Conservation (phyloP, 1,140 invertebrate genomes). For the Chymomyza costata region DNA sequence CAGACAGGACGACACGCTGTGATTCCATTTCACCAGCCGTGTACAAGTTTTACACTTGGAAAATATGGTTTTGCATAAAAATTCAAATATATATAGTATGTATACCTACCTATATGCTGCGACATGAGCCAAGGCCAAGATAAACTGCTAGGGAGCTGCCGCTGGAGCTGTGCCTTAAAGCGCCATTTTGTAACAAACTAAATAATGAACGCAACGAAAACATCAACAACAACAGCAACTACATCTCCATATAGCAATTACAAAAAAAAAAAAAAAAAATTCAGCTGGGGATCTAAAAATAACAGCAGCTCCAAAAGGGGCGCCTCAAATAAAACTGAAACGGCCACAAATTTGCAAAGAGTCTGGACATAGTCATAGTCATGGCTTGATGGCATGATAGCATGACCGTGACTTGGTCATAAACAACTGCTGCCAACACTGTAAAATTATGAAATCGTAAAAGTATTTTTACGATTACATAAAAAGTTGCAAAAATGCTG, state of each 20-base stretch:
- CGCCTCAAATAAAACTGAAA: slow-evolving; percentile 26
- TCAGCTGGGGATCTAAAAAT: slow-evolving; percentile 18
- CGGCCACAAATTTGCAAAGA: slow-evolving; percentile 38
- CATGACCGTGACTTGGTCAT: slow-evolving; percentile 28
- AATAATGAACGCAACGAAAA: slow-evolving; percentile 10
- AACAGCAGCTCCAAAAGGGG: no score
- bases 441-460: slow-evolving; percentile 73
- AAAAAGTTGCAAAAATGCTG: slow-evolving; percentile 64
- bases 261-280: slow-evolving; percentile 35
- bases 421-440: slow-evolving; percentile 55
- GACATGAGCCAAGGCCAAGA: slow-evolving; percentile 48
- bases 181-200: slow-evolving; percentile 40
- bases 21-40: slow-evolving; percentile 54
- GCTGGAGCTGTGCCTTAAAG: slow-evolving; percentile 38
- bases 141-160: no score
- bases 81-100: slow-evolving; percentile 36
- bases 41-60: slow-evolving; percentile 38
- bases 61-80: slow-evolving; percentile 70
- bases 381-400: neutral
- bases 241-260: no score
- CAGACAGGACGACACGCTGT: slow-evolving; percentile 54
- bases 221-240: no score
- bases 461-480: slow-evolving; percentile 73
- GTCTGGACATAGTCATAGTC: neutral
- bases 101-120: no score